Evolutionary conservation across 2,113 vertebrate genomes (phyloP).

Genomic region (Formicarius rufipectus): DNA sequence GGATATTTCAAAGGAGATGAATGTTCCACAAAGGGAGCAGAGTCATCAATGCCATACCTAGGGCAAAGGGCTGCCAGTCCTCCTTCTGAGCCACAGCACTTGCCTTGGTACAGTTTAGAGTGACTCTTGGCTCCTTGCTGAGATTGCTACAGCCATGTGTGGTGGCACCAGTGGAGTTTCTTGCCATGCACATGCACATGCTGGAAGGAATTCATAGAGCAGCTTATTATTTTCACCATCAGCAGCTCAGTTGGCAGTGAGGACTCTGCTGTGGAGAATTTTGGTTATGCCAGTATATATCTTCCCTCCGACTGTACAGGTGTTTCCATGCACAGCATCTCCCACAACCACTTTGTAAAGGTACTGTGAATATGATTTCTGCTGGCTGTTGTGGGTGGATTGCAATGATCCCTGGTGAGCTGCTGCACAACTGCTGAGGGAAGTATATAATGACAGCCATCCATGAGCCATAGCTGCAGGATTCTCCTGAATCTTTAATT

Average conservation of each 20-base stretch:
- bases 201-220: background rate
- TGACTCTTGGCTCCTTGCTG: accelerated
- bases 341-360: background rate
- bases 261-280: background rate
- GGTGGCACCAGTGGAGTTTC: background rate
- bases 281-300: background rate
- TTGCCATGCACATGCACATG: background rate
- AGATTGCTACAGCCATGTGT: background rate
- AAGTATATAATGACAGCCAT: background rate
- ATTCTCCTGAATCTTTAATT: background rate
- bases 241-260: background rate
- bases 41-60: background rate
- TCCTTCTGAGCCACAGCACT: accelerated
- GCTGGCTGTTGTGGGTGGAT: background rate
- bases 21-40: background rate
- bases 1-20: background rate
- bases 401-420: background rate
- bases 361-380: background rate
- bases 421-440: background rate
- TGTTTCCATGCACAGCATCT: background rate
- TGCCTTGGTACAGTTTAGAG: background rate
- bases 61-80: background rate
- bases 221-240: background rate
- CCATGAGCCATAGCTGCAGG: background rate
- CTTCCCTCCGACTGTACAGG: background rate